Evolutionary conservation across 2,888 invertebrate genomes (phyloP).

Genomic region (Mamestra brassicae): DNA sequence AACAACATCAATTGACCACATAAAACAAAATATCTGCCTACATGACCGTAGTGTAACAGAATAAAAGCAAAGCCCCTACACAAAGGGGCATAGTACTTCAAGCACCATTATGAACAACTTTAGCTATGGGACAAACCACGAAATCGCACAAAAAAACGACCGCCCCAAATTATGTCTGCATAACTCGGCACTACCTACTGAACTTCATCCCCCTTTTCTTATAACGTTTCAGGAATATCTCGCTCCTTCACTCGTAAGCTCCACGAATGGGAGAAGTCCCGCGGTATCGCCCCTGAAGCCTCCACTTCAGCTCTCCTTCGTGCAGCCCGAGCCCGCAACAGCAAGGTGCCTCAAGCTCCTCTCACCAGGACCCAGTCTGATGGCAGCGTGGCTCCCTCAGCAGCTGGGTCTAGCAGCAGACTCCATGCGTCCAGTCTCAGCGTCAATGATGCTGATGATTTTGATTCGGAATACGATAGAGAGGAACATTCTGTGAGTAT

Average conservation of each 20-base stretch:
- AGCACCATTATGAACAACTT: no score
- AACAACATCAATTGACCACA: no score
- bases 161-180: no score
- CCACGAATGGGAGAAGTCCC: constrained; percentile 98
- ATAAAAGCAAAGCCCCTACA: no score
- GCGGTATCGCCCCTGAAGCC: constrained; percentile 96
- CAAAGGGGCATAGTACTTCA: no score
- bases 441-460: constrained; percentile 93
- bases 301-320: constrained; percentile 95
- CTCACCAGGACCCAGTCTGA: constrained; percentile 95
- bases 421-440: constrained; percentile 94
- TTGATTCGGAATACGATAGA: constrained; percentile 90
- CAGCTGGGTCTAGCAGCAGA: constrained; percentile 91
- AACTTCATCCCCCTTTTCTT: no score
- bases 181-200: no score
- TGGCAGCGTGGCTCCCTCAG: constrained; percentile 93
- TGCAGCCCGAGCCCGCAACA: constrained; percentile 81
- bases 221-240: constrained; percentile 91
- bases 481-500: constrained; percentile 81
- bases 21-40: no score
- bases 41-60: no score
- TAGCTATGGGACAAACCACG: no score
- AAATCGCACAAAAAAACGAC: no score
- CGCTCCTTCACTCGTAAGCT: constrained; percentile 97
- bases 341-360: constrained; percentile 77